These are phyloP conservation scores for Amphimedon queenslandica DNA, from an alignment of 37 sponge, comb jelly and placozoan species.

Conservation along the genomic window DNA sequence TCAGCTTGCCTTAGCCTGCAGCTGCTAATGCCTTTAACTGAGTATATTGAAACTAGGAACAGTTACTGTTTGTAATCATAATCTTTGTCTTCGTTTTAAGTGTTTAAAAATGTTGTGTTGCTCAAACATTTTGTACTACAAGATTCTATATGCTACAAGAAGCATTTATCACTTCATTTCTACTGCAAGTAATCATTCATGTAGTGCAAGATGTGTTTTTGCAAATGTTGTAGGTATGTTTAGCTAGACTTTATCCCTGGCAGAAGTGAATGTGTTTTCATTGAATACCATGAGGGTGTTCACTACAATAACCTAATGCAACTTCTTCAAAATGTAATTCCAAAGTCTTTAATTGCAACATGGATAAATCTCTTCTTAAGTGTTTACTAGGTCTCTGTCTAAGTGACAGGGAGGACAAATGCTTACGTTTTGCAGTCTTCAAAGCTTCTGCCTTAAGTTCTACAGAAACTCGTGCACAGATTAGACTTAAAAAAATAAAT, in stretches of 20 bases:
- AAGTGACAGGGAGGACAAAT: constrained; percentile 9
- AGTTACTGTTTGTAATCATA: constrained; percentile 6
- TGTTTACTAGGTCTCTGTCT: neutral
- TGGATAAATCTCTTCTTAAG: constrained; percentile 7
- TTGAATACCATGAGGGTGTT: neutral
- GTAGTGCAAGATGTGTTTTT: constrained; percentile 10
- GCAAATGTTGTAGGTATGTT: constrained; percentile 4
- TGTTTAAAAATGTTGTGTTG: constrained; percentile 10
- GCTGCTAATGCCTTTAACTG: too few species aligned
- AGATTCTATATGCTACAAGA: neutral
- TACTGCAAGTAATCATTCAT: constrained; percentile 2
- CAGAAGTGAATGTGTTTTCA: neutral
- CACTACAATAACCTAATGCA: neutral
- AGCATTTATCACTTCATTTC: constrained; percentile 24
- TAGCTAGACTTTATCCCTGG: neutral
- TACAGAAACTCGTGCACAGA: constrained; percentile 2
- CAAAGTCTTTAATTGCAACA: neutral
- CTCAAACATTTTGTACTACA: neutral
- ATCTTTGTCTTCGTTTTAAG: neutral
- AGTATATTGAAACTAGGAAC: constrained; percentile 6
- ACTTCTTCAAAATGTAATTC: neutral
- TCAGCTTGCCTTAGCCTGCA: too few species aligned
- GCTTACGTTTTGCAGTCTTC: neutral
- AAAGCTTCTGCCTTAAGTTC: constrained; percentile 9
- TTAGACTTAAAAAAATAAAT: constrained; percentile 32